Base-by-base conservation (phyloP, 64 coral and sea anemone species). In the Actinia tenebrosa region DNA sequence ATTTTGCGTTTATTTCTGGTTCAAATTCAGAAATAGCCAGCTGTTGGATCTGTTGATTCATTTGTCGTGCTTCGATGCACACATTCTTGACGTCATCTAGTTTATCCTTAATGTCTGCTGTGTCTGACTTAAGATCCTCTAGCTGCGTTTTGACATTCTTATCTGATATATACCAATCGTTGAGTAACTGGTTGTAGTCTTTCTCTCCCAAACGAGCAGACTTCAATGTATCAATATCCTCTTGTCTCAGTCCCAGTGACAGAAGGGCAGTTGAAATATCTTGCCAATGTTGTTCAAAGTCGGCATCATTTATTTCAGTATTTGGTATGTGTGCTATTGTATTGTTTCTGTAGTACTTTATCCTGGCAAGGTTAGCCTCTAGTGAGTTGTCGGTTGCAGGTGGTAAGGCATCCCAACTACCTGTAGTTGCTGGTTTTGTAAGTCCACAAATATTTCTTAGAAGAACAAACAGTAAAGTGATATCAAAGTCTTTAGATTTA, bases 381-480 rank as follows among this genome's bases (percentile, higher is more conserved):
- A 9, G 8, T 46, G 80, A 83, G 23, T 7, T 83, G 22, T 83
- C 80, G 0, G 80, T 18, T 45, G 0, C 23, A 22, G 80, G 44
- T 83, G 80, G 80, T 45, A 83, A 55, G 20, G 43, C 80, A 83
- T 83, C 80, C 80, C 80, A 83, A 53, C 80, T n/a, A n/a, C n/a
- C n/a, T n/a, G n/a, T 16, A 45, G 80, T 50, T 13, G 80, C 80
- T 83, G 80, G 80, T 58, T 1, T 0, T 58, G 56, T 7, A 16
- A 58, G 56, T 58, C 56, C 56, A 16, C 56, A 58, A 16, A 58
- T 58, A 16, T 58, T 58, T 58, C 56, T 58, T 58, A 58, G 56
- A 16, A 58, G 56, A 16, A 58, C 56, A 58, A 58, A 14, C 56
- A 58, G 56, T 11, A 58, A 16, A 14, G 56, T 58, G 56, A 58